phyloP scores from a whole-genome alignment of 2,888 invertebrate species.

The Platypus cylindrus region DNA sequence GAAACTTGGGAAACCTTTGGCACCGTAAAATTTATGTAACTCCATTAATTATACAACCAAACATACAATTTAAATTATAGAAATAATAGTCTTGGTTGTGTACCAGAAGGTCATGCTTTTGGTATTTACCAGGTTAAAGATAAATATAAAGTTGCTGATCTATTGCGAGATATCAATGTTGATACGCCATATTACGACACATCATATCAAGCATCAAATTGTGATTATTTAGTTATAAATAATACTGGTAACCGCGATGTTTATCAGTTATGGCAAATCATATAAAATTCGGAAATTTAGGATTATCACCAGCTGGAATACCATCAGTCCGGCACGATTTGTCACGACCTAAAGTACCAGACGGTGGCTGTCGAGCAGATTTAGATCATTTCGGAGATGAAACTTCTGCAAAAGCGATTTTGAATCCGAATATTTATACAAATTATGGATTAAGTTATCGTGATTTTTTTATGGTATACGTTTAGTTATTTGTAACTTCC shows the following conservation, averaged over 20 bases:
- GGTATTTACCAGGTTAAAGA: conserved; percentile 33
- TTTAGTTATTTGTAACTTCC: conserved; percentile 5
- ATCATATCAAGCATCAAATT: conserved; percentile 23
- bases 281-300: conserved; percentile 15
- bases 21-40: conserved; percentile 29
- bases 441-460: conserved; percentile 32
- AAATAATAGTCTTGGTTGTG: conserved; percentile 36
- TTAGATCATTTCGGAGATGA: conserved; percentile 28
- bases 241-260: conserved; percentile 27
- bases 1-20: conserved; percentile 33
- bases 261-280: not conserved
- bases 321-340: conserved; percentile 26
- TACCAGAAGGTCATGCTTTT: conserved; percentile 39
- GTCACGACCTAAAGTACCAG: conserved; percentile 21
- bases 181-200: conserved; percentile 29
- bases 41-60: not conserved
- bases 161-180: conserved; percentile 23
- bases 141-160: conserved; percentile 20
- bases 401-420: conserved; percentile 27
- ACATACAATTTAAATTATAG: too few species aligned
- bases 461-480: conserved; percentile 35
- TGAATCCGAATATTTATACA: conserved; percentile 36
- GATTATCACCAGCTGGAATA: conserved; percentile 24
- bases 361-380: conserved; percentile 24
- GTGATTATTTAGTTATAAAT: conserved; percentile 27